Evolutionary conservation across 1,140 invertebrate genomes (phyloP), one percentile per base, ranked within the genome.

Genomic region (Solenopsis fugax): DNA sequence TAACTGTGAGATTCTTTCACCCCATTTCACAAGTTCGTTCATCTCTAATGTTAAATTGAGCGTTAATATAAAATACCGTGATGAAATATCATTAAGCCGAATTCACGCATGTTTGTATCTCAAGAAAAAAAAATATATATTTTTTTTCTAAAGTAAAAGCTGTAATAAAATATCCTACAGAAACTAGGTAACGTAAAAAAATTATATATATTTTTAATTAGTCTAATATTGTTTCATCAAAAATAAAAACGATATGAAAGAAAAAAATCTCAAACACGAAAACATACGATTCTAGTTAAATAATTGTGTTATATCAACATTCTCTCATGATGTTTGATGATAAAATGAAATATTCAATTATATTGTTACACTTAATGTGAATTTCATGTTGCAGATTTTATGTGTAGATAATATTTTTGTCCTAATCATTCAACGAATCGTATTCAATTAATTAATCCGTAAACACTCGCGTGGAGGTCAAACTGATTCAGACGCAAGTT

Each of bases 331-430:
- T 37, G n/a, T 7, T 37, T 34, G 12, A 21, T 34, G n/a, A 80
- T 1, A 6, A 69, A 45, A 69, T 50, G 4, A 69, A 54, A 52
- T 16, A 21, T 13, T 69, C 5, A 69, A 67, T 4, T 52, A 37
- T 52, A 13, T 29, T 29, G 5, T 12, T 16, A 24, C n/a, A 18
- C 54, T 62, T 18, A 52, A 54, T 21, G 13, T 54, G 54, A 45
- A 54, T 69, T 69, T 45, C 13, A 18, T 21, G 29, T 41, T 54
- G 18, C 13, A 4, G 13, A 80, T 69, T 80, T 80, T 67, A 67
- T 18, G 16, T 52, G 48, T 21, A 21, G 16, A 50, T n/a, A 13
- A 77, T 75, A 65, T 2, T 45, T 52, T n/a, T 13, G 29, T 37
- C 45, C 24, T 29, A 80, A 29, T 21, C 10, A 54, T 67, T 69